phyloP scores from a whole-genome alignment of 1,140 invertebrate genomes.

The Macrostomum lignano region DNA sequence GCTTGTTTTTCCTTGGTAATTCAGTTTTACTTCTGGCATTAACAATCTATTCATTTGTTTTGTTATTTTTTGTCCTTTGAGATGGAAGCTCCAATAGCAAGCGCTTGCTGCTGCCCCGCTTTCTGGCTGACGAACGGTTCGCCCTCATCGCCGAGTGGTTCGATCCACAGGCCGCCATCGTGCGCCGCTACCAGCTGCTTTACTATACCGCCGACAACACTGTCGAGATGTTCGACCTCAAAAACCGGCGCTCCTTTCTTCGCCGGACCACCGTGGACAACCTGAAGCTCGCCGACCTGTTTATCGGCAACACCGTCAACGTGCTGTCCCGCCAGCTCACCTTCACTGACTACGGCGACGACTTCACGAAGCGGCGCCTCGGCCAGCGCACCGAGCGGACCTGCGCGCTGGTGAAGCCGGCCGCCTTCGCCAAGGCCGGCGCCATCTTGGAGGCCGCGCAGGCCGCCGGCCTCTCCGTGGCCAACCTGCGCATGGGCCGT shows the following conservation, averaged over 20 bases:
- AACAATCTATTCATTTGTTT: no score
- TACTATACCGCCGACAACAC: conserved; percentile 43
- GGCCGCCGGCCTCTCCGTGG: conserved; percentile 40
- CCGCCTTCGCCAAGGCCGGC: conserved; percentile 39
- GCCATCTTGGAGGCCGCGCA: no score
- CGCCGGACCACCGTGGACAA: conserved; percentile 38
- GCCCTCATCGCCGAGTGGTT: conserved; percentile 51
- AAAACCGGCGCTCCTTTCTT: conserved; percentile 42
- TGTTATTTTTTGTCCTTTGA: no score
- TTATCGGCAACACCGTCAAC: conserved; percentile 42
- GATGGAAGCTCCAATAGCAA: no score
- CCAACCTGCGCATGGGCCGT: conserved; percentile 40
- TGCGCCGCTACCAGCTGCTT: conserved; percentile 42
- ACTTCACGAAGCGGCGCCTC: conserved; percentile 21
- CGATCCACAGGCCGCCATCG: conserved; percentile 40
- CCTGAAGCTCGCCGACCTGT: conserved; percentile 40
- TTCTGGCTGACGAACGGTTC: conserved; percentile 20
- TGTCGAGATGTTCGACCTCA: conserved; percentile 47
- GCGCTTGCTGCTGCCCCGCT: no score
- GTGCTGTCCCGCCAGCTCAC: conserved; percentile 46
- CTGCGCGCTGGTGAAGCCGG: conserved; percentile 44
- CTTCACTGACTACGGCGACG: conserved; percentile 46
- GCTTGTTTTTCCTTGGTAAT: no score
- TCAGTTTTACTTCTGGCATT: no score
- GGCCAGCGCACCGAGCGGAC: conserved; percentile 30